Percentiles rank a stretch among this genome's conserved stretches.
phyloP scores from a whole-genome alignment of 2,113 vertebrate genomes.

The Alces alces region DNA sequence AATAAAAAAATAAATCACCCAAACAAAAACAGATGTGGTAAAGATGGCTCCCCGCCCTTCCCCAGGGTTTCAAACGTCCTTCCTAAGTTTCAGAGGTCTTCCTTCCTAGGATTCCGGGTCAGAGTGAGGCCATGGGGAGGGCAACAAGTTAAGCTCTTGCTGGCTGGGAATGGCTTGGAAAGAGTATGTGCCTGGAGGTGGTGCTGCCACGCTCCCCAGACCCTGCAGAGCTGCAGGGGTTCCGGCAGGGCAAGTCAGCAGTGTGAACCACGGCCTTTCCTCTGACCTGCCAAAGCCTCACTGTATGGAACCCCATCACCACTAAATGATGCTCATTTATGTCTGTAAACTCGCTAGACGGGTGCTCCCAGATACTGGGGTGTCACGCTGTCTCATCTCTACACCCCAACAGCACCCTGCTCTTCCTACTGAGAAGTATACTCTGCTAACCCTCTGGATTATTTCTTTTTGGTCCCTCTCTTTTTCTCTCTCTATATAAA shows the following conservation, averaged over 20 bases:
- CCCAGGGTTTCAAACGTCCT: background rate
- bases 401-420: background rate
- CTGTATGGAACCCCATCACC: background rate
- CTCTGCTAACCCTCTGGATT: background rate
- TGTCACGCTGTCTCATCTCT: background rate
- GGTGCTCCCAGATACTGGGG: background rate
- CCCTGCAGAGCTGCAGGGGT: background rate
- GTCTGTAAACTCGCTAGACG: background rate
- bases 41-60: background rate
- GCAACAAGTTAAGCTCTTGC: background rate
- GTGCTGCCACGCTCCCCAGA: rapidly evolving
- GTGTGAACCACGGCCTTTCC: background rate
- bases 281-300: background rate
- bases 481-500: background rate
- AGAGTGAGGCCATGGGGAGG: background rate
- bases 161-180: background rate
- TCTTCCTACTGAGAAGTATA: background rate
- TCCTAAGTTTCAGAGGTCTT: background rate
- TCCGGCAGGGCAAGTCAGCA: background rate
- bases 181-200: rapidly evolving
- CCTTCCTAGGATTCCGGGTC: background rate
- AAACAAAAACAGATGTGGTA: background rate
- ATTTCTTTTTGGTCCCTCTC: background rate
- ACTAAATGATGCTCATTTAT: background rate
- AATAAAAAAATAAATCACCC: background rate